Percentiles rank a stretch among this genome's conserved stretches.
phyloP scores from a whole-genome alignment of 2,113 vertebrate species.

The Papio anubis region DNA sequence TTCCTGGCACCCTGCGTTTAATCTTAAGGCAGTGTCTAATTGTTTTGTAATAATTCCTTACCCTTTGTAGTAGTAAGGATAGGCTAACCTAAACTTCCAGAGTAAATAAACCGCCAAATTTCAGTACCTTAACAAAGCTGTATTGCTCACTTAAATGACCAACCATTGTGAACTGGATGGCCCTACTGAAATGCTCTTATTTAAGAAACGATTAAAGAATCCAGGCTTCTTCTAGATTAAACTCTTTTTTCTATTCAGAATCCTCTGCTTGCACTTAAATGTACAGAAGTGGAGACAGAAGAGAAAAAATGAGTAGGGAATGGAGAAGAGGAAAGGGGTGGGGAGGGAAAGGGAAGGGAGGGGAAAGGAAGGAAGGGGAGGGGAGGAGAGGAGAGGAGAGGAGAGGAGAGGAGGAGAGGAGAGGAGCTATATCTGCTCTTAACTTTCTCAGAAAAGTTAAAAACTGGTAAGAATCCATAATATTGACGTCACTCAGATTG shows the following conservation, averaged over 20 bases:
- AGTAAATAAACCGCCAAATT: background rate
- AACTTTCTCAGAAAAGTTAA: background rate
- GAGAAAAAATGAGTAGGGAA: too few relatives aligned
- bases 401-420: too few relatives aligned
- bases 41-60: background rate
- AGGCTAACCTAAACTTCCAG: background rate
- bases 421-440: background rate
- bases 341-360: too few relatives aligned
- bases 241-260: background rate
- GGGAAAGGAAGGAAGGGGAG: background rate
- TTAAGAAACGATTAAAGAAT: background rate
- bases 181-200: background rate
- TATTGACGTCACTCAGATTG: background rate
- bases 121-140: background rate
- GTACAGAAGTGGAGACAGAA: too few relatives aligned
- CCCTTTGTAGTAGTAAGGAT: background rate
- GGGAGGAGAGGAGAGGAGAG: fast-evolving
- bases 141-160: background rate
- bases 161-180: background rate
- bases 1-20: background rate
- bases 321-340: background rate
- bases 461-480: background rate
- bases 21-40: background rate
- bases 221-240: background rate
- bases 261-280: background rate